Conservation (phyloP, 2,113 vertebrate genomes). For the Helogale parvula region DNA sequence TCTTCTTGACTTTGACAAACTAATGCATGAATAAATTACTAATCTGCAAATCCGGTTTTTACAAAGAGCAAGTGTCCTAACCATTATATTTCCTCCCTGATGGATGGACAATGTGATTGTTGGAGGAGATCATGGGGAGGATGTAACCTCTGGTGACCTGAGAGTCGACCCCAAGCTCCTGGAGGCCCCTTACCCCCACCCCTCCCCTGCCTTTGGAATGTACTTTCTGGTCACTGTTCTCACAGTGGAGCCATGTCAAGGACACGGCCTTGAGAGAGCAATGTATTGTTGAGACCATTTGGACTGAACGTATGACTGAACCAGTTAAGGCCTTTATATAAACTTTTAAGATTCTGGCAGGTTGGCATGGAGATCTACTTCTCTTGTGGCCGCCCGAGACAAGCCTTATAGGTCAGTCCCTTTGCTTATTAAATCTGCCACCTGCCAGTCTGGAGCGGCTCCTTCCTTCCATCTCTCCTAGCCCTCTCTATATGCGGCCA, state of each 20-base stretch:
- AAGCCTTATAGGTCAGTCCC: neutral
- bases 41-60: neutral
- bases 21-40: neutral
- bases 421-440: neutral
- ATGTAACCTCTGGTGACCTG: neutral
- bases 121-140: neutral
- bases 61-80: neutral
- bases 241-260: neutral
- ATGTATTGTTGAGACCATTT: neutral
- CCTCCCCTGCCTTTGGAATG: neutral
- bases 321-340: neutral
- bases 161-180: neutral
- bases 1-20: constrained; percentile 22
- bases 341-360: neutral
- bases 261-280: neutral
- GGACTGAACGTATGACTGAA: neutral
- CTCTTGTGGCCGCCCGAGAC: too few relatives aligned
- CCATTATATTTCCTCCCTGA: neutral
- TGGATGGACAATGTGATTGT: neutral
- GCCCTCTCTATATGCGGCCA: fast-evolving
- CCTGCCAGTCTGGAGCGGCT: neutral
- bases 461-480: neutral
- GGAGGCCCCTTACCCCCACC: neutral
- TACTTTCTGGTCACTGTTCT: neutral
- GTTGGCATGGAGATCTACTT: neutral